Evolutionary conservation across 2,888 invertebrate genomes (phyloP).

Genomic region (Xanthorhoe designata): DNA sequence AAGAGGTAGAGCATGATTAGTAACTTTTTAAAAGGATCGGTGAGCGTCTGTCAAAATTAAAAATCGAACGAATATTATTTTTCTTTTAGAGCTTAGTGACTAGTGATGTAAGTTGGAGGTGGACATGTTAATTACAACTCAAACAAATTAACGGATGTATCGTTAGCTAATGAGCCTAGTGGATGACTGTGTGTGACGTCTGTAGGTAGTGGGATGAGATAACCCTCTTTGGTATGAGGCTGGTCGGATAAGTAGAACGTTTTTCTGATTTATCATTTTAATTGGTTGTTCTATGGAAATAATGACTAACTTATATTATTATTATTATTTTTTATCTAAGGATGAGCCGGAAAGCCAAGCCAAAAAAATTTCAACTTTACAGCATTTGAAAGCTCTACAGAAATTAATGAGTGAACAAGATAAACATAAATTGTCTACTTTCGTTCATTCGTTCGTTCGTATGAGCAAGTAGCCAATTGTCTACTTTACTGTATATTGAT

Average conservation of each 20-base stretch:
- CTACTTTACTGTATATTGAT: too few relatives aligned
- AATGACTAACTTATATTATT: neutral
- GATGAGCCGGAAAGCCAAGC: too few relatives aligned
- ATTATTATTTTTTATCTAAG: too few relatives aligned
- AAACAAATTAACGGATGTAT: constrained; percentile 80
- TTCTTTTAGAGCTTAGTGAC: constrained; percentile 44
- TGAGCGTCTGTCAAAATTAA: constrained; percentile 57
- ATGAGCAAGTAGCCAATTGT: too few relatives aligned
- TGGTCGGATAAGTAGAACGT: constrained; percentile 24
- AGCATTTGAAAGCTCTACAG: too few relatives aligned
- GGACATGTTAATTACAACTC: constrained; percentile 80
- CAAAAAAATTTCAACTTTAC: too few relatives aligned
- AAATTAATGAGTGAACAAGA: too few relatives aligned
- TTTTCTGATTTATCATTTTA: constrained; percentile 10
- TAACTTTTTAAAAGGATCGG: constrained; percentile 52
- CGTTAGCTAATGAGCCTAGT: constrained; percentile 71
- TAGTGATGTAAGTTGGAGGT: constrained; percentile 63
- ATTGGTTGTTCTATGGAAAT: neutral
- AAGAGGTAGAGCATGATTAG: constrained; percentile 42
- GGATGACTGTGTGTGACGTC: constrained; percentile 46
- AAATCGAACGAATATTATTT: constrained; percentile 49
- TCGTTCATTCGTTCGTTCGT: too few relatives aligned
- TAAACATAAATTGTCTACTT: too few relatives aligned
- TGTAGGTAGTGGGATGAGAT: constrained; percentile 33
- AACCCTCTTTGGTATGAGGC: constrained; percentile 32